A percentile compares a stretch with the other conserved stretches of the same genome.
These are phyloP conservation scores for Rissa tridactyla DNA, from an alignment of 2,113 vertebrate species.

Conservation along the genomic window DNA sequence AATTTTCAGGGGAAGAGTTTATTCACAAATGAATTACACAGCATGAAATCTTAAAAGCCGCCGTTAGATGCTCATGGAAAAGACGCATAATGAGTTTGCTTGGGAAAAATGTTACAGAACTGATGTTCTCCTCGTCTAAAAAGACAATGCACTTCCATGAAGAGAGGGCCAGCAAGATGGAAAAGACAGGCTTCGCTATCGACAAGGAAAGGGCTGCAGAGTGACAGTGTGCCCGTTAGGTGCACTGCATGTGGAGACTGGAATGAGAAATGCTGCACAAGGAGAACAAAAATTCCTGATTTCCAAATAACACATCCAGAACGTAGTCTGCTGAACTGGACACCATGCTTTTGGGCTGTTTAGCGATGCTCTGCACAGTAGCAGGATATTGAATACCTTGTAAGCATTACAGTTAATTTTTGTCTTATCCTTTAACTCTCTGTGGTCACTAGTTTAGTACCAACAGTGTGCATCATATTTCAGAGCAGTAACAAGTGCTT, in stretches of 20 bases:
- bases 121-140: background rate
- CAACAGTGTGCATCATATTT: background rate
- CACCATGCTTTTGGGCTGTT: background rate
- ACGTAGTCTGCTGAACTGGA: background rate
- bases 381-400: background rate
- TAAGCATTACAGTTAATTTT: background rate
- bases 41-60: slow-evolving; percentile 1
- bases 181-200: background rate
- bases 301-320: background rate
- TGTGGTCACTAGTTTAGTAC: background rate
- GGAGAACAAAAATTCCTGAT: background rate
- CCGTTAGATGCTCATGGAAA: background rate
- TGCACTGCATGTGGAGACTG: background rate
- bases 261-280: background rate
- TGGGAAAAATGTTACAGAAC: background rate
- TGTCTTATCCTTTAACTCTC: background rate
- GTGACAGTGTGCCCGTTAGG: background rate
- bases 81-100: background rate
- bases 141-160: background rate
- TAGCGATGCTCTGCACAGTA: background rate
- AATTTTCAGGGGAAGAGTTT: slow-evolving; percentile 11
- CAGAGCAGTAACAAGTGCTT: background rate
- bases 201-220: background rate
- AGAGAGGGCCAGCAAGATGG: background rate
- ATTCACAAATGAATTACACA: slow-evolving; percentile 9